These are phyloP conservation scores for Phalanger gymnotis DNA, from an alignment of 2,797 vertebrate species.

Conservation along the genomic window DNA sequence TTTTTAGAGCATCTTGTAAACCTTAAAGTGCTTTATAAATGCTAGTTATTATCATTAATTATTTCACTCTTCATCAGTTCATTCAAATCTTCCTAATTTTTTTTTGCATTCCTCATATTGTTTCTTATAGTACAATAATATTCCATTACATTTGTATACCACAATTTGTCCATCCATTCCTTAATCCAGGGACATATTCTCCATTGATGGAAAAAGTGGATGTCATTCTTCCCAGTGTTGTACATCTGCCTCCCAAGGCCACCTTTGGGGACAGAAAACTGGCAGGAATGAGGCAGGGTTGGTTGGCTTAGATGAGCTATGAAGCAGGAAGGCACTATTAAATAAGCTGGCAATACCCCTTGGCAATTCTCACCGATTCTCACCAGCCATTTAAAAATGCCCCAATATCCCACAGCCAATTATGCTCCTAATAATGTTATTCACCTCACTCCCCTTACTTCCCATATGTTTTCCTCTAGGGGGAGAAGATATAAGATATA, in stretches of 20 bases:
- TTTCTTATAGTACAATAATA: background rate
- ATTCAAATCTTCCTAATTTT: background rate
- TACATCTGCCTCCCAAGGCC: background rate
- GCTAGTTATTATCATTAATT: background rate
- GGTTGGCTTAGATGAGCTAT: background rate
- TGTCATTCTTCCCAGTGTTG: background rate
- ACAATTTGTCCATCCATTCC: background rate
- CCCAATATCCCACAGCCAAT: background rate
- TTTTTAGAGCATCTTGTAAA: background rate
- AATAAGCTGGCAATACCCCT: conserved; percentile 14
- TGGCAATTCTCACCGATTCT: background rate
- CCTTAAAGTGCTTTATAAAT: background rate
- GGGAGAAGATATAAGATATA: background rate
- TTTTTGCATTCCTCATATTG: background rate
- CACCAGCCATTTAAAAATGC: conserved; percentile 36
- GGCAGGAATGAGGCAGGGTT: background rate
- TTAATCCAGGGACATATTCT: background rate
- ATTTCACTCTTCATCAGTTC: background rate
- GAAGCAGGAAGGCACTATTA: background rate
- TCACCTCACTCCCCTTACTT: background rate
- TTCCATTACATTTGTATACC: background rate
- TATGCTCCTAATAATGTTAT: conserved; percentile 29
- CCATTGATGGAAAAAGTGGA: background rate
- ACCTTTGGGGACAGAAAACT: background rate
- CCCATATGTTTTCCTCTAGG: background rate